phyloP scores from a whole-genome alignment of 2,888 invertebrate species.

The Zygogramma bicolorata region DNA sequence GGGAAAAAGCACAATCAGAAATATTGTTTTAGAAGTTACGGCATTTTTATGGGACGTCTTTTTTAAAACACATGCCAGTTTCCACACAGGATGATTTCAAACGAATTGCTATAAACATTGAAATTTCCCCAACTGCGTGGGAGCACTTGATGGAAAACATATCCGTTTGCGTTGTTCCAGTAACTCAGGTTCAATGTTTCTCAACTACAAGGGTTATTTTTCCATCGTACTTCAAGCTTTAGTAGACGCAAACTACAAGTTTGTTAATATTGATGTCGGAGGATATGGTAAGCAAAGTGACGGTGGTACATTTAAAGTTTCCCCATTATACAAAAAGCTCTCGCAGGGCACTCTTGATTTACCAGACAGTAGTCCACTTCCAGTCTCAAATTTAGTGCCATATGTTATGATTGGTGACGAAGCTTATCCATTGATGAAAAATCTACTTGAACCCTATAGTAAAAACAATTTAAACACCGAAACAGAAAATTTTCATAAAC shows the following conservation, averaged over 20 bases:
- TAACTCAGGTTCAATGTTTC: constrained; percentile 34
- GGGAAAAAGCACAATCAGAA: not conserved
- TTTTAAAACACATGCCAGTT: no score
- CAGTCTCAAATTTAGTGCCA: constrained; percentile 37
- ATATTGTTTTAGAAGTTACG: no score
- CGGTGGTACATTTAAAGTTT: constrained; percentile 48
- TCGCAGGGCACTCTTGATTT: constrained; percentile 32
- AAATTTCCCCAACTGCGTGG: not conserved
- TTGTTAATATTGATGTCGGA: constrained; percentile 49
- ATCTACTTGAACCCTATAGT: not conserved
- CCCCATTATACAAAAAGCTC: constrained; percentile 39
- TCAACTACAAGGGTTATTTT: constrained; percentile 39
- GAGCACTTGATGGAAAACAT: constrained; percentile 35
- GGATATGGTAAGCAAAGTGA: constrained; percentile 54
- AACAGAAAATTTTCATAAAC: not conserved
- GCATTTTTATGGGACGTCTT: no score
- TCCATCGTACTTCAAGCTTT: constrained; percentile 47
- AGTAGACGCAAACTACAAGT: constrained; percentile 48
- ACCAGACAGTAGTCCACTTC: constrained; percentile 37
- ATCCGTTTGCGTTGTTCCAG: constrained; percentile 25
- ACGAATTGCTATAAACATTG: not conserved
- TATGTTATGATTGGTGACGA: not conserved
- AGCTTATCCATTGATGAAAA: not conserved
- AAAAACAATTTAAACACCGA: not conserved
- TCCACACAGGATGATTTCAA: no score